A percentile compares a stretch with the other conserved stretches of the same genome.
Evolutionary conservation across 2,113 vertebrate genomes (phyloP).

Genomic region (Cricetomys ansorgei): DNA sequence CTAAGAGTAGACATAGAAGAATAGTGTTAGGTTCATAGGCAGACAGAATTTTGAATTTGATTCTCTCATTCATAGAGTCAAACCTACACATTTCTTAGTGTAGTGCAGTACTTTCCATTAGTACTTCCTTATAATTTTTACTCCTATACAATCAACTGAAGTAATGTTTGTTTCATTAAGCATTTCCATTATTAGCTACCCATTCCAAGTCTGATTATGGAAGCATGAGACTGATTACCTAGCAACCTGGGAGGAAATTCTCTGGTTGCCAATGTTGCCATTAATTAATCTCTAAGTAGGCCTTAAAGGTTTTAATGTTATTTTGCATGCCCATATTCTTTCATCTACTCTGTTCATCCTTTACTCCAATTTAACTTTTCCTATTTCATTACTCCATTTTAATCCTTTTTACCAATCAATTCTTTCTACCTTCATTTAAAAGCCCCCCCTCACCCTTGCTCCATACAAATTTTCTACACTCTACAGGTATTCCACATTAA

Average conservation of each 20-base stretch:
- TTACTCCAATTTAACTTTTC: neutral
- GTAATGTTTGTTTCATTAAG: neutral
- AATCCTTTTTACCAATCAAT: neutral
- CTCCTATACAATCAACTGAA: neutral
- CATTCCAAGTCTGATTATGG: neutral
- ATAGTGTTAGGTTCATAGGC: neutral
- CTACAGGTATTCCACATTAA: neutral
- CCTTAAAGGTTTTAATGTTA: neutral
- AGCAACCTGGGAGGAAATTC: neutral
- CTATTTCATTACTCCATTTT: neutral
- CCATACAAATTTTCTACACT: neutral
- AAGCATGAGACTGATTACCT: neutral
- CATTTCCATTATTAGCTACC: neutral
- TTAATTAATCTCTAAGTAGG: conserved; percentile 40
- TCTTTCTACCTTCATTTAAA: neutral
- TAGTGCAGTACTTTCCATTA: neutral
- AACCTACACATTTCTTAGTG: neutral
- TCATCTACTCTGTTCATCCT: neutral
- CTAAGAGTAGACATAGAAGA: neutral
- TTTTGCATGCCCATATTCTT: neutral
- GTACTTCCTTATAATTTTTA: neutral
- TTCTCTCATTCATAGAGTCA: conserved; percentile 3
- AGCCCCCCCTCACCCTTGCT: neutral
- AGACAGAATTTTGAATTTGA: neutral
- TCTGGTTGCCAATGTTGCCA: neutral